A percentile compares a stretch with the other conserved stretches of the same genome.
phyloP scores from a whole-genome alignment of 2,888 invertebrate species.

The Mamestra brassicae region DNA sequence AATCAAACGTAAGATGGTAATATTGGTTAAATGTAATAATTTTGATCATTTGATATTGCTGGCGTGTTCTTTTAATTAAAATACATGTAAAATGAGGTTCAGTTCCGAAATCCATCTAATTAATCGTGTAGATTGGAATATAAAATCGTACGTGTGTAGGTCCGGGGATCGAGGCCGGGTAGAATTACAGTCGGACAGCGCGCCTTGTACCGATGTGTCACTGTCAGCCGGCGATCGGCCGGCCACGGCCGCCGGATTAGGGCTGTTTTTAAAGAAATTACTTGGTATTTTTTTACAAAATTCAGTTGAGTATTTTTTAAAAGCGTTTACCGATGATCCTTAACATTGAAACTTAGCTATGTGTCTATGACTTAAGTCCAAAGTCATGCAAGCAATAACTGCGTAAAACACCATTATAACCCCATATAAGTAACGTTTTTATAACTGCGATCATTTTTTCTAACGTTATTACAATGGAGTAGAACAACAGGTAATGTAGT shows the following conservation, averaged over 20 bases:
- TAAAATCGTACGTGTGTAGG: slow-evolving; percentile 79
- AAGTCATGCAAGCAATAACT: neutral
- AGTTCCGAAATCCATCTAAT: slow-evolving; percentile 73
- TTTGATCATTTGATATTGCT: slow-evolving; percentile 53
- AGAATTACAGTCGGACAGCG: slow-evolving; percentile 89
- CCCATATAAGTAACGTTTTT: neutral
- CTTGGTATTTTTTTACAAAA: slow-evolving; percentile 71
- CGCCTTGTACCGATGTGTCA: slow-evolving; percentile 91
- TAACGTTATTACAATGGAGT: slow-evolving; percentile 39
- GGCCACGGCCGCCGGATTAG: slow-evolving; percentile 83
- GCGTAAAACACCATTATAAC: neutral
- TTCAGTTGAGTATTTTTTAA: slow-evolving; percentile 31
- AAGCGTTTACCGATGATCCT: slow-evolving; percentile 9
- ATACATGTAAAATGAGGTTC: slow-evolving; percentile 51
- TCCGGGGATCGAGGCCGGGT: slow-evolving; percentile 78
- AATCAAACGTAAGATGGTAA: slow-evolving; percentile 33
- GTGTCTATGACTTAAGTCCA: neutral
- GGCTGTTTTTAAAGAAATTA: slow-evolving; percentile 87
- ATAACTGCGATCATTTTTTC: slow-evolving; percentile 30
- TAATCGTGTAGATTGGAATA: slow-evolving; percentile 81
- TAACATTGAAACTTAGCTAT: neutral
- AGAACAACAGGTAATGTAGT: slow-evolving; percentile 68
- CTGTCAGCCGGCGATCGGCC: slow-evolving; percentile 87
- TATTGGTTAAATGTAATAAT: slow-evolving; percentile 43
- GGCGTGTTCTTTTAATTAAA: slow-evolving; percentile 52